Evolutionary conservation across 1,140 invertebrate genomes (phyloP).

Genomic region (Marisa cornuarietis): DNA sequence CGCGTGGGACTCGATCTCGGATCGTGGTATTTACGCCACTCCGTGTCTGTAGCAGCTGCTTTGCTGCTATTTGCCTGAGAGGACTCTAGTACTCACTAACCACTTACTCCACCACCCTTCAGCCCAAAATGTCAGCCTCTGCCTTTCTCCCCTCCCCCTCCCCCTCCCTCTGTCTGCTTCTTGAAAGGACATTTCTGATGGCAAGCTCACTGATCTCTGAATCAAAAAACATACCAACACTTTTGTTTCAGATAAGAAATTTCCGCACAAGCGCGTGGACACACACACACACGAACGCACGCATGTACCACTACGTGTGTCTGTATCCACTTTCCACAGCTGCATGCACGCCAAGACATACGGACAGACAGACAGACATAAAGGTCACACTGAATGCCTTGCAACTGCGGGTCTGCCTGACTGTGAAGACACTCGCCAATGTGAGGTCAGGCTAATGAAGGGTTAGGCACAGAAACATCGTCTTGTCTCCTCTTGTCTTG

Average conservation of each 20-base stretch:
- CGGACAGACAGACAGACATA: neutral
- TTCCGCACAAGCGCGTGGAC: neutral
- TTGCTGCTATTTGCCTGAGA: neutral
- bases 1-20: neutral
- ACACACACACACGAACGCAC: slow-evolving; percentile 14
- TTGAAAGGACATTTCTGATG: neutral
- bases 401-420: no score
- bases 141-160: neutral
- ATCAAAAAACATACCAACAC: neutral
- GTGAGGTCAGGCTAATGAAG: no score
- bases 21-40: neutral
- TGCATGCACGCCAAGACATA: neutral
- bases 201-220: neutral
- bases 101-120: neutral
- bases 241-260: no score
- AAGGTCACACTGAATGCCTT: neutral
- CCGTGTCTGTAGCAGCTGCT: neutral
- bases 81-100: neutral
- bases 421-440: no score
- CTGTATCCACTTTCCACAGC: no score
- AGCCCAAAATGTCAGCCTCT: neutral
- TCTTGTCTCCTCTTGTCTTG: no score
- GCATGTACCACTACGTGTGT: no score
- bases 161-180: neutral
- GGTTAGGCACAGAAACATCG: no score